Conservation (phyloP, 2,113 vertebrate species). For the Lasiurus borealis region DNA sequence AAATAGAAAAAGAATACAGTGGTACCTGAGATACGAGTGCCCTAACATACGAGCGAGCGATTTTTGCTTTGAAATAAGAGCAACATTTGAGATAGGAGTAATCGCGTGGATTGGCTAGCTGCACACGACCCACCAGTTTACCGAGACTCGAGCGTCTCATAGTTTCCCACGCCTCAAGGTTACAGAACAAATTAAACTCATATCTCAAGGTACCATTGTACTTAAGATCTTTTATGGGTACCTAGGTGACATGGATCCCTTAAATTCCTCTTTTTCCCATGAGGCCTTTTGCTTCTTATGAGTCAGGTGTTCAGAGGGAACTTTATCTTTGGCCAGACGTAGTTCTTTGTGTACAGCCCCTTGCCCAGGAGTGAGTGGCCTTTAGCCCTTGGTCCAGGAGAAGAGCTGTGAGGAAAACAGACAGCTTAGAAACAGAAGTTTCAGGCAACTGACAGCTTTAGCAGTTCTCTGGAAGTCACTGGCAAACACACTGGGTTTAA, state of each 20-base stretch:
- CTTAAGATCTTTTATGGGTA: neutral
- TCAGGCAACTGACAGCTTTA: neutral
- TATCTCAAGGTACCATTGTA: no score
- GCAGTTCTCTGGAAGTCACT: neutral
- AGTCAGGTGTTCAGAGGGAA: neutral
- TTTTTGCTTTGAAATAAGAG: no score
- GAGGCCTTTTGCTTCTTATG: neutral
- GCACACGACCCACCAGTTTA: no score
- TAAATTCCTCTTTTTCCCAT: neutral
- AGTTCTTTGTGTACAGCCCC: neutral
- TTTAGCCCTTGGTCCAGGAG: neutral
- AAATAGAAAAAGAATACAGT: neutral
- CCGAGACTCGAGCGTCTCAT: no score
- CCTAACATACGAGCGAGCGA: no score
- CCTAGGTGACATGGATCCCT: neutral
- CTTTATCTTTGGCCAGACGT: neutral
- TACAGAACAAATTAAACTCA: no score
- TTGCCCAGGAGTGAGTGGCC: no score
- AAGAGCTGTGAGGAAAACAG: neutral
- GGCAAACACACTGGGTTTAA: neutral
- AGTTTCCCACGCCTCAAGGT: no score
- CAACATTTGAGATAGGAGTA: no score
- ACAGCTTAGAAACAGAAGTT: neutral
- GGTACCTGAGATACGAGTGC: no score
- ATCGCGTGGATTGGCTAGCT: no score